Evolutionary conservation across 1,140 invertebrate species (phyloP), one percentile per base, ranked within the genome.

Genomic region (Grapholita molesta): DNA sequence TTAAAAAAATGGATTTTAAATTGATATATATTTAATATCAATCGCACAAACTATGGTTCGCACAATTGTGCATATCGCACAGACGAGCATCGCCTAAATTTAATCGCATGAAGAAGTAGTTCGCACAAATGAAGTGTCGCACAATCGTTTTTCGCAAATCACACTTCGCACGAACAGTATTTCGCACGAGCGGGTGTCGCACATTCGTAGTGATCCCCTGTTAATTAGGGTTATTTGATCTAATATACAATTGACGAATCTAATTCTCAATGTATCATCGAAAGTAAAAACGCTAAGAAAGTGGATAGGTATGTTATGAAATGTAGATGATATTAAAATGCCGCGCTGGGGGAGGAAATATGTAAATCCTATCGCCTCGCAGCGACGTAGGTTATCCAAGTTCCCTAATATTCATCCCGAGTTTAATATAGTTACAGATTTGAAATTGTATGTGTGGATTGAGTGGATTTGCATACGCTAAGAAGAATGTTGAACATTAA

Each of bases 241-340:
- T 30, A 30, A 30, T 30, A 30, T 30, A 30, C 28, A 4, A 3
- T 4, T 5, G 7, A 48, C 42, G 18, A 8, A 61, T 61, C 55
- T 18, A 32, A 32, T 1, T 6, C 55, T 5, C 18, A 28, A 61
- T 61, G n/a, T 12, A 61, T 28, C 24, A 25, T 61, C 15, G 55
- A 28, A 61, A 61, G 55, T 61, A 61, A 61, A 61, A 61, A 30
- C 55, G 55, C 55, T 28, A 61, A 61, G 55, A 61, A 61, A 61
- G 25, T 30, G 25, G 12, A 23, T 57, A 57, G 21, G 55, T 61
- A 61, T 61, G 55, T 61, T 61, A 61, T 61, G 55, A 61, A 61
- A 61, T 61, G 55, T 61, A 61, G 55, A 61, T 61, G 55, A 61
- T 61, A 61, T 61, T 61, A 61, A 61, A 61, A 61, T 61, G 55